Percentiles rank a stretch among this genome's conserved stretches.
Conservation (phyloP, 1,140 invertebrate genomes). For the Aricia agestis region DNA sequence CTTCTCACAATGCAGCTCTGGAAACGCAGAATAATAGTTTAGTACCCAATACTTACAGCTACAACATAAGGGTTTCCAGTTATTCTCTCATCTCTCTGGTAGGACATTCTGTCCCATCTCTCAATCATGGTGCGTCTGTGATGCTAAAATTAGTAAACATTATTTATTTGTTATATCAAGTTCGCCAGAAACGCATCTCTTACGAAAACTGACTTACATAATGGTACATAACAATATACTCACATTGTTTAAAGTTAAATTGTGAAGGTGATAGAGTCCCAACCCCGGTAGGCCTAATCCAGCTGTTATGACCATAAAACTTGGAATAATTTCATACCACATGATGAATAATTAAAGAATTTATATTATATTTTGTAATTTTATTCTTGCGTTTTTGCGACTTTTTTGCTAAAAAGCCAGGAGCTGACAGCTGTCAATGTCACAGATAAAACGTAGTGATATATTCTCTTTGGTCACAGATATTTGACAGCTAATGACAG, state of each 20-base stretch:
- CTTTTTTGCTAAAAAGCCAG: not conserved
- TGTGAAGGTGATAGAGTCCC: constrained; percentile 77
- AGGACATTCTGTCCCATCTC: constrained; percentile 71
- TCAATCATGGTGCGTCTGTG: constrained; percentile 70
- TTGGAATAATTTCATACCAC: constrained; percentile 82
- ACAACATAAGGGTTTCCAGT: constrained; percentile 74
- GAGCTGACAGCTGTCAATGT: not conserved
- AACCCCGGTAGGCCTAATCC: constrained; percentile 76
- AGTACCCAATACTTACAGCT: constrained; percentile 60
- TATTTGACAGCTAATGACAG: too few relatives aligned
- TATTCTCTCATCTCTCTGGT: constrained; percentile 74
- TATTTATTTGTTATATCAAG: too few relatives aligned
- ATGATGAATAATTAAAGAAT: constrained; percentile 54
- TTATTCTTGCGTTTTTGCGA: not conserved
- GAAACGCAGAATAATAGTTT: too few relatives aligned
- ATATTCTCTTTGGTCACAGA: too few relatives aligned
- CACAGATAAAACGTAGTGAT: too few relatives aligned
- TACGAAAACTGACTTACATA: not conserved
- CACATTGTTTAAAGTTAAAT: constrained; percentile 77
- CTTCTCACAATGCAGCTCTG: too few relatives aligned
- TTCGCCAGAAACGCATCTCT: too few relatives aligned
- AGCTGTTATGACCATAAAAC: constrained; percentile 76
- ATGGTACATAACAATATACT: constrained; percentile 38
- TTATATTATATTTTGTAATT: not conserved
- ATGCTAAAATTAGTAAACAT: constrained; percentile 49